These are phyloP conservation scores for Trinorchestia longiramus DNA, from an alignment of 1,140 invertebrate species.

Conservation along the genomic window DNA sequence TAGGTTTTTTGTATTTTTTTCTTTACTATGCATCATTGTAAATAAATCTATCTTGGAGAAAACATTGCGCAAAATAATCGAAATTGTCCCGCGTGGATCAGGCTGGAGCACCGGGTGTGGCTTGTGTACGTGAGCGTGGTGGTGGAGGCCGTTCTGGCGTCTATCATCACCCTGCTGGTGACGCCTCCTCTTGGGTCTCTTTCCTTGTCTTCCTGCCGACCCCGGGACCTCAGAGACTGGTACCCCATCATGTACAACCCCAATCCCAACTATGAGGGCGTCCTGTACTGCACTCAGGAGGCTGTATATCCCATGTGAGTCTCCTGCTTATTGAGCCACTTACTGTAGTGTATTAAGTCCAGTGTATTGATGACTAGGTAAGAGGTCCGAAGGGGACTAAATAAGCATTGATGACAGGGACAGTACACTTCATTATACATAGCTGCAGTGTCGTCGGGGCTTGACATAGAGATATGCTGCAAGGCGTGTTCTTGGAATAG, in stretches of 20 bases:
- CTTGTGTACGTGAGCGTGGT: slow-evolving; percentile 83
- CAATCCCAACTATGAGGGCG: slow-evolving; percentile 88
- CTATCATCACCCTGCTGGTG: slow-evolving; percentile 81
- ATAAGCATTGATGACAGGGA: no score
- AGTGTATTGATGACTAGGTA: no score
- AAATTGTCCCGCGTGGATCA: no score
- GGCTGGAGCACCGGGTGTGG: background rate
- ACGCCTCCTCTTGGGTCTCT: slow-evolving; percentile 83
- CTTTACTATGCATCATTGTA: background rate
- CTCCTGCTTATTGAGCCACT: slow-evolving; percentile 59
- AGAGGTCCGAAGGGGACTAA: no score
- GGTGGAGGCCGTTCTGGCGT: slow-evolving; percentile 81
- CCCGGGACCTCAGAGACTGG: slow-evolving; percentile 89
- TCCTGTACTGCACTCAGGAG: slow-evolving; percentile 94
- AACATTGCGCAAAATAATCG: no score
- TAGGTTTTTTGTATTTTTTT: background rate
- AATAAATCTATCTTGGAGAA: no score
- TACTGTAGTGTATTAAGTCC: no score
- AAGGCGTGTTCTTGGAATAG: no score
- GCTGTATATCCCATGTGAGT: slow-evolving; percentile 96
- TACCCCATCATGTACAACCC: slow-evolving; percentile 96
- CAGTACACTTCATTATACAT: no score
- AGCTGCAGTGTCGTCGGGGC: no score
- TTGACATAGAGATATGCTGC: no score
- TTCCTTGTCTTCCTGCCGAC: slow-evolving; percentile 81